phyloP scores from a whole-genome alignment of 2,888 invertebrate species.

The Oscheius sp. region DNA sequence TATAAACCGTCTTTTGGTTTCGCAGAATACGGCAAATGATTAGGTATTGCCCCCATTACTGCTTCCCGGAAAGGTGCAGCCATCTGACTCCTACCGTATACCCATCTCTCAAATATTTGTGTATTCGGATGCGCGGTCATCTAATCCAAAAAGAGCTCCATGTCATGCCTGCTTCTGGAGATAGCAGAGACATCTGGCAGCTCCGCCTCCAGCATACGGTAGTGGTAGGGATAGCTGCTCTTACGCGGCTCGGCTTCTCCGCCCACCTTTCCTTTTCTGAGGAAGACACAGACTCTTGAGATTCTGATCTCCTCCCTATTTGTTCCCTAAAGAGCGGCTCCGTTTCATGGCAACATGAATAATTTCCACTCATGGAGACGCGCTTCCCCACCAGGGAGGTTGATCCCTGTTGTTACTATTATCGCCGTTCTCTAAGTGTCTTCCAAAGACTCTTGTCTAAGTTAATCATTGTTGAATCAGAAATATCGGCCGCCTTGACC shows the following conservation, averaged over 20 bases:
- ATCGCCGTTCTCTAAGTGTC: too few relatives aligned
- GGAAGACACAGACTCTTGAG: neutral
- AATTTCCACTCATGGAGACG: conserved; percentile 14
- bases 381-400: neutral
- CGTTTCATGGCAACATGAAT: conserved; percentile 19
- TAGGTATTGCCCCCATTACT: too few relatives aligned
- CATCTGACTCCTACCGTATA: neutral
- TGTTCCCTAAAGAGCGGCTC: neutral
- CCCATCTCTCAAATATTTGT: conserved; percentile 3
- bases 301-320: neutral
- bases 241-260: conserved; percentile 22
- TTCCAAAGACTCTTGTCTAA: too few relatives aligned
- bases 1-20: too few relatives aligned
- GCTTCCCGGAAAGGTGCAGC: neutral
- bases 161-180: conserved; percentile 11
- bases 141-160: conserved; percentile 16
- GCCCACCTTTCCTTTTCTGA: conserved; percentile 18
- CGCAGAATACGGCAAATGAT: too few relatives aligned
- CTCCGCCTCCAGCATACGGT: conserved; percentile 29
- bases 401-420: too few relatives aligned
- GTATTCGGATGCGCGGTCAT: conserved; percentile 35
- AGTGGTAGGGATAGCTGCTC: conserved; percentile 6
- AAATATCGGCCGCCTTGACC: too few relatives aligned
- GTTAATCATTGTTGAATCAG: too few relatives aligned
- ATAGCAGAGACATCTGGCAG: conserved; percentile 13